Evolutionary conservation across 1,140 invertebrate species (phyloP), one percentile per base, ranked within the genome.

Genomic region (Zaprionus taronus): DNA sequence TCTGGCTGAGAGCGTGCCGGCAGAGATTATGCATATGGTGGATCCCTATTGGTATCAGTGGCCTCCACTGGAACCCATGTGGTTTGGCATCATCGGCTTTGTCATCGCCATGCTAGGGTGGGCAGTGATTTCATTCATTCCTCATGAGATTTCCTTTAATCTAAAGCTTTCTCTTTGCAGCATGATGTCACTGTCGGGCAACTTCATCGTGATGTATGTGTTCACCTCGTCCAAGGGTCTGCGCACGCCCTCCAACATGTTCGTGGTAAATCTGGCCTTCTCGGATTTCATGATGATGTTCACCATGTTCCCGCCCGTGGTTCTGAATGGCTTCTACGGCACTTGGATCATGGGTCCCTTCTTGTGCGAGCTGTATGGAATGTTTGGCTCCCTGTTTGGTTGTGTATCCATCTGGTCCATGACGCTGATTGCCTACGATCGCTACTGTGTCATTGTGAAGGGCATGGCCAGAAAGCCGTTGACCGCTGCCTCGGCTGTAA

Each of bases 381-480:
- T 97, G 93, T 94, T 95, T 62, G 97, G 97, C 12, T 97, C 96
- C 5, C 93, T 97, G 22, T 97, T 96, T 80, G 97, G 97, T 38
- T 96, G 96, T 83, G 94, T 94, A 20, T 97, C 96, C 67, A 97
- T 98, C 75, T 97, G 96, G 96, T 95, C 96, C 4, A 96, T 97
- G 96, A 96, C 96, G 0, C 94, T 96, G 89, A 97, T 98, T 71
- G 95, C 97, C 55, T 94, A 97, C 65, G 97, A 98, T 90, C 93
- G 97, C 69, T 98, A 97, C 93, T 97, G 96, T 80, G 97, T 97
- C 49, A 98, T 98, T 80, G 96, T 97, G 4, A 96, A 95, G 93
- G 96, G 96, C 51, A 93, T 97, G 77, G 94, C 96, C 4, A 95
- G 95, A 24, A 95, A 95, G 77, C 96, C 96, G 3, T 84, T 97